Evolutionary conservation across 2,113 vertebrate genomes (phyloP).

Genomic region (Melospiza melodia): DNA sequence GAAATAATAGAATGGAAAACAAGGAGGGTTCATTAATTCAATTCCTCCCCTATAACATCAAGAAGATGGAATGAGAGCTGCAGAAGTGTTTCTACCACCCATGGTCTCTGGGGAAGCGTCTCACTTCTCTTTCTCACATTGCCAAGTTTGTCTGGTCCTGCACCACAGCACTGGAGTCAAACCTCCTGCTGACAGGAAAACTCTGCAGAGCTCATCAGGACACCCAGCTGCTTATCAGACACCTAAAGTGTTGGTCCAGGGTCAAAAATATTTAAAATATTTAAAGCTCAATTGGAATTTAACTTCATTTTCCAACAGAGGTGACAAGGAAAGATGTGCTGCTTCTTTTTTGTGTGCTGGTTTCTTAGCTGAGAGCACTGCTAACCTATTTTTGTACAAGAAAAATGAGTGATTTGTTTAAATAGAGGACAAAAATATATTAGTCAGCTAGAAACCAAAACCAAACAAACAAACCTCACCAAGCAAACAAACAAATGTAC

Average conservation of each 20-base stretch:
- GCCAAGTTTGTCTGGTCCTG: not conserved
- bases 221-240: not conserved
- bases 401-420: not conserved
- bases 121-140: not conserved
- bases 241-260: fast-evolving
- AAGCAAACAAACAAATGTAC: not conserved
- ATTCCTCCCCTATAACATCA: not conserved
- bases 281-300: not conserved
- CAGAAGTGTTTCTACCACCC: not conserved
- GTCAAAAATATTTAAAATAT: not conserved
- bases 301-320: not conserved
- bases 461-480: not conserved
- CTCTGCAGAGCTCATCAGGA: not conserved
- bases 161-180: not conserved
- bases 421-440: fast-evolving
- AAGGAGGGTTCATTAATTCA: not conserved
- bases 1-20: not conserved
- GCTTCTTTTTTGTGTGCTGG: fast-evolving
- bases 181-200: not conserved
- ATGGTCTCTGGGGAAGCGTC: fast-evolving
- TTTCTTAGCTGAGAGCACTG: not conserved
- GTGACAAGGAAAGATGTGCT: not conserved
- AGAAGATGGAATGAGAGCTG: not conserved
- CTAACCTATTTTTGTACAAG: not conserved
- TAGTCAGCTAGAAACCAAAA: not conserved